phyloP scores from a whole-genome alignment of 1,140 invertebrate genomes.

The Trinorchestia longiramus region DNA sequence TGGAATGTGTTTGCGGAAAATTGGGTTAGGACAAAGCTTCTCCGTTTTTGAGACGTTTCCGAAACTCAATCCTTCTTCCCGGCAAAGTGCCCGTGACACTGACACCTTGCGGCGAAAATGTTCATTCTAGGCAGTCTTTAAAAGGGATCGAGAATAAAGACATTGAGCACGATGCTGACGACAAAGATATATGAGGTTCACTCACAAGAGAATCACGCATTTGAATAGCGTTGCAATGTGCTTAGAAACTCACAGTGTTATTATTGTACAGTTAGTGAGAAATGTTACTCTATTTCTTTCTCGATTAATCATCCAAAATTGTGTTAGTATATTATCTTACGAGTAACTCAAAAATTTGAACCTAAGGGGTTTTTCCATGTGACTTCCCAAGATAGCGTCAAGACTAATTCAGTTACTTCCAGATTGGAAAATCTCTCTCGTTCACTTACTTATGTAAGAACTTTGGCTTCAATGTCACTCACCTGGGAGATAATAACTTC shows the following conservation, averaged over 20 bases:
- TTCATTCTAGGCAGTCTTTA: not conserved
- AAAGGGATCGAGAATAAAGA: not conserved
- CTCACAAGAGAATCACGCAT: not conserved
- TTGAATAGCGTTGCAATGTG: not conserved
- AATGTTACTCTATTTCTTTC: too few species aligned
- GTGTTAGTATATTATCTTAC: too few species aligned
- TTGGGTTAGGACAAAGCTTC: conserved; percentile 27
- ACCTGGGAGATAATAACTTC: too few species aligned
- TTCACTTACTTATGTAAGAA: too few species aligned
- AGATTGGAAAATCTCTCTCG: too few species aligned
- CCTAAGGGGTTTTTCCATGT: not conserved
- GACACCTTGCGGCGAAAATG: not conserved
- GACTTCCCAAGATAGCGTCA: too few species aligned
- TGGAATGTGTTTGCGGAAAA: conserved; percentile 10
- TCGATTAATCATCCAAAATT: too few species aligned
- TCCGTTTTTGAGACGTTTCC: not conserved
- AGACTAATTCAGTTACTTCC: too few species aligned
- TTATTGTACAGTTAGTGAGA: not conserved
- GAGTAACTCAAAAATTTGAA: too few species aligned
- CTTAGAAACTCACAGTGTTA: not conserved
- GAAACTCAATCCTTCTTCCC: conserved; percentile 23
- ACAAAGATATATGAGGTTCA: not conserved
- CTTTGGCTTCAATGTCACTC: too few species aligned
- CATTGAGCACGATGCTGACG: not conserved
- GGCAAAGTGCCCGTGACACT: not conserved